Base-by-base conservation (phyloP, 2,113 vertebrate genomes). In the Tetrao urogallus region DNA sequence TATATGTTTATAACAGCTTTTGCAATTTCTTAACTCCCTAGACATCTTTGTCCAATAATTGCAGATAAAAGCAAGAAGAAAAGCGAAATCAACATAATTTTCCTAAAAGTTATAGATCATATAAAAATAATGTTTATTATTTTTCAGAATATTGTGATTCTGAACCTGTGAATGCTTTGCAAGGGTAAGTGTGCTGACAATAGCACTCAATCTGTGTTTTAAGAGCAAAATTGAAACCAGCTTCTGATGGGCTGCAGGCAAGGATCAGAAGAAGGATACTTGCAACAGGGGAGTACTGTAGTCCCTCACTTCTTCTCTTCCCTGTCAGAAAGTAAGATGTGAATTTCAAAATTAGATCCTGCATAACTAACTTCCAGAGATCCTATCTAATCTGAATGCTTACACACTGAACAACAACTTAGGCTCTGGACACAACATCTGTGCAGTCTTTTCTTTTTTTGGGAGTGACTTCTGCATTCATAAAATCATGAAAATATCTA, bases 151-250 rank as follows among this genome's bases (percentile, higher is more conserved):
- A 64, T 80, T 70, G 30, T 95, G 89, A 96, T 85, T 97, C 93
- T 94, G 94, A 97, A 96, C 81, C 72, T 96, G 90, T 93, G 94
- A 95, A 95, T 96, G 12, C 93, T 95, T 91, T 95, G 93, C 95
- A 97, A 94, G 60, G 67, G 38, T 79, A 91, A 73, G 60, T 86
- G 64, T 94, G 80, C 90, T 97, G 94, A 85, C 95, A 95, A 56
- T 88, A 93, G 42, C 64, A 47, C 56, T 94, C 96, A 75, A 90
- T 96, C 74, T 90, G 61, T 81, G 58, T 90, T 97, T 96, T 88
- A 96, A 92, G 70, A 96, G 69, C 57, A 93, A 88, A 95, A 84
- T n/a, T 95, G 87, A 96, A 96, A 94, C 71, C 87, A 70, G 43
- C 22, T 27, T 88, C 56, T 34, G 40, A 34, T 43, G 85, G 66